These are phyloP conservation scores for Melanargia galathea DNA, from an alignment of 2,888 invertebrate species.

Conservation along the genomic window DNA sequence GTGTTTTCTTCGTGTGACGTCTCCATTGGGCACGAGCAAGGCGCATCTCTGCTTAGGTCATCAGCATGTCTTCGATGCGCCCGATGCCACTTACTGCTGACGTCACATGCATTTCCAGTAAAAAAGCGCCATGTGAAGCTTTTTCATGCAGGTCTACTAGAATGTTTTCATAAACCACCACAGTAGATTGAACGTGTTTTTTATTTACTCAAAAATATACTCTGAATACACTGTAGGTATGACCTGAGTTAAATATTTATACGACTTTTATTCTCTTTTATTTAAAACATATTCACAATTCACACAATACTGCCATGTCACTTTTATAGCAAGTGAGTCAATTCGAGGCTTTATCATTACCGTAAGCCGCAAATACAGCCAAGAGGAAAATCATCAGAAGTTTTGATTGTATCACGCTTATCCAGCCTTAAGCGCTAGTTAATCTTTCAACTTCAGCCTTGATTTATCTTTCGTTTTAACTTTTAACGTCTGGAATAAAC, in stretches of 20 bases:
- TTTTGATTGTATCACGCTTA: conserved; percentile 78
- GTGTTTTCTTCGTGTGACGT: no score
- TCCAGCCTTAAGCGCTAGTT: conserved; percentile 62
- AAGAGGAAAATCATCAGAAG: conserved; percentile 77
- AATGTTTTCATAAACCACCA: no score
- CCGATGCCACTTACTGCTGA: no score
- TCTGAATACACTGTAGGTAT: not conserved
- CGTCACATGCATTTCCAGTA: no score
- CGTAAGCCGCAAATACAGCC: conserved; percentile 74
- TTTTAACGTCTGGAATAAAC: conserved; percentile 43
- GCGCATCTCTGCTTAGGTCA: no score
- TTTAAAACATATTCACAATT: not conserved
- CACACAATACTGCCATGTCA: conserved; percentile 23
- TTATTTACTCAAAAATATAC: not conserved
- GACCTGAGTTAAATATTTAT: not conserved
- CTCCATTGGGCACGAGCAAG: no score
- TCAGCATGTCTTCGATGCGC: no score
- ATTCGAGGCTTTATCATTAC: conserved; percentile 70
- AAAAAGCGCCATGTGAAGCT: no score
- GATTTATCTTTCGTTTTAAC: conserved; percentile 45
- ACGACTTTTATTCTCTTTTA: not conserved
- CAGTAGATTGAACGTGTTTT: no score
- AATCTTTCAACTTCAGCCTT: conserved; percentile 59
- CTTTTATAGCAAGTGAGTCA: conserved; percentile 40
- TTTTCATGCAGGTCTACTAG: no score